Conservation (phyloP, 2,797 vertebrate genomes). For the Anabacerthia variegaticeps region DNA sequence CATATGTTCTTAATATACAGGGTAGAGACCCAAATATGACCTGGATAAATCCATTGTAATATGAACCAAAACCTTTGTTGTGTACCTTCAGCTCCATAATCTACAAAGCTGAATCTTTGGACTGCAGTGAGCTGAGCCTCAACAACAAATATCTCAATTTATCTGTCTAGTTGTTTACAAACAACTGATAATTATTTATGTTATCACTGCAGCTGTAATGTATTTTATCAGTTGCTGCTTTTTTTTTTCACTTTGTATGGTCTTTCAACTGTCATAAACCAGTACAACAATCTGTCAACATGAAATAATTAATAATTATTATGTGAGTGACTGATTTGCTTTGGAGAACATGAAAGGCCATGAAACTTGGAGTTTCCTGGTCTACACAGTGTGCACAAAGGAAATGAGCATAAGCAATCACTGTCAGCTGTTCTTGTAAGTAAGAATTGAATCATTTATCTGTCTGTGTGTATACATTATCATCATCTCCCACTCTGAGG, state of each 20-base stretch:
- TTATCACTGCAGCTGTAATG: constrained; percentile 19
- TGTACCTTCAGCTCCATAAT: neutral
- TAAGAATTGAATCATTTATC: constrained; percentile 89
- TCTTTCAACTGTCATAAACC: constrained; percentile 76
- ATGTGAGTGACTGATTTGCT: constrained; percentile 78
- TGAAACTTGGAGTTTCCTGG: constrained; percentile 73
- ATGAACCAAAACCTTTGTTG: constrained; percentile 10
- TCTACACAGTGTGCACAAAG: constrained; percentile 69
- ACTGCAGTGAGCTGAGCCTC: neutral
- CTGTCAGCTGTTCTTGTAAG: constrained; percentile 84
- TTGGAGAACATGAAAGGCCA: constrained; percentile 76
- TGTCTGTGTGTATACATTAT: constrained; percentile 82
- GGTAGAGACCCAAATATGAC: constrained; percentile 58
- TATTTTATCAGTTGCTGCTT: constrained; percentile 41
- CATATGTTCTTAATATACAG: constrained; percentile 68
- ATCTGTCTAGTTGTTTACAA: constrained; percentile 27
- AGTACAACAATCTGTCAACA: constrained; percentile 68
- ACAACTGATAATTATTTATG: constrained; percentile 57
- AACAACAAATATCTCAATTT: constrained; percentile 3
- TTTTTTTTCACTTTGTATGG: constrained; percentile 56
- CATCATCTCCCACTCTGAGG: constrained; percentile 72
- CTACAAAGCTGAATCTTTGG: neutral
- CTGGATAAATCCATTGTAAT: constrained; percentile 35
- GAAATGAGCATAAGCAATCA: constrained; percentile 86
- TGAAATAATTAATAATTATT: constrained; percentile 81